phyloP scores from a whole-genome alignment of 2,797 vertebrate genomes.

The Acipenser ruthenus region DNA sequence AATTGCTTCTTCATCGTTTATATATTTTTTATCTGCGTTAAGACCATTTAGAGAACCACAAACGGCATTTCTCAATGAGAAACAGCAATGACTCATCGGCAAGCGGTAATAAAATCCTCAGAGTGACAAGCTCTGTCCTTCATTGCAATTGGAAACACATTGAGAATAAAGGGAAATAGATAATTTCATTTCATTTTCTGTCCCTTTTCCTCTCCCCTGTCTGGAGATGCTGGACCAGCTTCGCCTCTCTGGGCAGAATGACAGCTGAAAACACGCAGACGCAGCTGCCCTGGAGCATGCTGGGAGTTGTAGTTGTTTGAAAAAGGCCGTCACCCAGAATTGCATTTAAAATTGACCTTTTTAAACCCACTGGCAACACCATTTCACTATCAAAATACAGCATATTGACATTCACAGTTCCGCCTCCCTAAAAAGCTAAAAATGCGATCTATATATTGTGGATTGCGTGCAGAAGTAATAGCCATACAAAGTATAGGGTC shows the following conservation, averaged over 20 bases:
- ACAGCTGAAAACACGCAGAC: constrained; percentile 55
- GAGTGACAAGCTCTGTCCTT: constrained; percentile 42
- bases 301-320: constrained; percentile 69
- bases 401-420: not conserved
- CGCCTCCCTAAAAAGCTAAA: not conserved
- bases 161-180: constrained; percentile 36
- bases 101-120: constrained; percentile 45
- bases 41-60: constrained; percentile 53
- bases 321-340: too few relatives aligned
- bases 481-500: too few relatives aligned
- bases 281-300: constrained; percentile 48
- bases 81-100: constrained; percentile 50
- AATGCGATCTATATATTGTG: not conserved
- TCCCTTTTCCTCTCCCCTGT: constrained; percentile 45
- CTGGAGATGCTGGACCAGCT: constrained; percentile 58
- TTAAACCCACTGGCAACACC: too few relatives aligned
- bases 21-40: constrained; percentile 48
- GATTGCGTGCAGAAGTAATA: not conserved
- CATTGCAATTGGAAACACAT: constrained; percentile 42
- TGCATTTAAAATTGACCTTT: too few relatives aligned
- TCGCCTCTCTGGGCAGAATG: constrained; percentile 51
- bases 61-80: constrained; percentile 57
- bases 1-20: constrained; percentile 97
- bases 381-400: too few relatives aligned
- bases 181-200: constrained; percentile 36